Evolutionary conservation across 2,888 invertebrate genomes (phyloP).

Genomic region (Drosophila neutralis): DNA sequence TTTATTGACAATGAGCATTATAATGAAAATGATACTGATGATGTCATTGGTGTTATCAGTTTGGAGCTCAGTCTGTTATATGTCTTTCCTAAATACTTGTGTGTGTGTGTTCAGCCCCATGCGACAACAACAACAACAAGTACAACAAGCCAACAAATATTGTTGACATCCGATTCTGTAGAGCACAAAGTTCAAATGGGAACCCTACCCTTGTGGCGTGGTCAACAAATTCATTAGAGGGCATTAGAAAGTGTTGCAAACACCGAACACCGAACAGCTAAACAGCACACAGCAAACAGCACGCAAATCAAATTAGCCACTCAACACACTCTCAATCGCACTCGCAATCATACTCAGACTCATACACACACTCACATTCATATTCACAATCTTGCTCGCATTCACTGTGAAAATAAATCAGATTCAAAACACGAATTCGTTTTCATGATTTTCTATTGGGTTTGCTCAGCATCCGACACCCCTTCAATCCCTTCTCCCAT

Average conservation of each 20-base stretch:
- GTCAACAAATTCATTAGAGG: constrained; percentile 40
- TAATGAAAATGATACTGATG: constrained; percentile 33
- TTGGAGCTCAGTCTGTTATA: background rate
- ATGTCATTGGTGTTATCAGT: constrained; percentile 60
- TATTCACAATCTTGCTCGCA: background rate
- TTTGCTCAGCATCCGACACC: constrained; percentile 3
- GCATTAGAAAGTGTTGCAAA: constrained; percentile 70
- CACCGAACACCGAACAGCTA: constrained; percentile 4
- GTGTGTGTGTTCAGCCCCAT: constrained; percentile 33
- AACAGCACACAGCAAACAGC: constrained; percentile 15
- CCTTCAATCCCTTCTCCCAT: no score
- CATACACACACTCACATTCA: background rate
- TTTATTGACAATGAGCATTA: constrained; percentile 2
- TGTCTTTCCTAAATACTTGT: constrained; percentile 3
- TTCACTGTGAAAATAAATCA: constrained; percentile 35
- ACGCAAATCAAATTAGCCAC: constrained; percentile 55
- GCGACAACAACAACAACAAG: constrained; percentile 12
- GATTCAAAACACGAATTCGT: constrained; percentile 32
- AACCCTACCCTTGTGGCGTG: background rate
- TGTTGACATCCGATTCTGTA: constrained; percentile 52
- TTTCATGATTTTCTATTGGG: constrained; percentile 33
- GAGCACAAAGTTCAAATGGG: constrained; percentile 22
- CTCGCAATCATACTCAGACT: constrained; percentile 3
- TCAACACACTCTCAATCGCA: background rate
- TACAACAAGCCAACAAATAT: constrained; percentile 24